phyloP scores from a whole-genome alignment of 1,140 invertebrate genomes.

The Leptinotarsa texana region DNA sequence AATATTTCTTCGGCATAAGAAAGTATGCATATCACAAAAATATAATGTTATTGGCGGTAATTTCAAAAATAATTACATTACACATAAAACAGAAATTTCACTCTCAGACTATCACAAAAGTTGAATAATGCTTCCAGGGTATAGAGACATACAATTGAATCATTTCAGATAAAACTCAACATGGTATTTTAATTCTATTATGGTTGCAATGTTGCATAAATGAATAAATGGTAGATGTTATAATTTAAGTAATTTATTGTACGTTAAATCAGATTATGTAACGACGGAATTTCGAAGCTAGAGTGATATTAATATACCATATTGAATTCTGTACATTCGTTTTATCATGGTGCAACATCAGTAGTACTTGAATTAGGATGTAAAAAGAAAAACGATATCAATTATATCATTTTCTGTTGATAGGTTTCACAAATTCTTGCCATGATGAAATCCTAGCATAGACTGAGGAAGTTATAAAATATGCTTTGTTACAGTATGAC shows the following conservation, averaged over 20 bases:
- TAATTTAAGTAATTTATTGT: constrained; percentile 26
- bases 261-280: not conserved
- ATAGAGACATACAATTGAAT: too few relatives aligned
- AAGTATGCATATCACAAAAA: too few relatives aligned
- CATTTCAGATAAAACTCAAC: not conserved
- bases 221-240: constrained; percentile 25
- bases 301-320: constrained; percentile 20
- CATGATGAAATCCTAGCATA: constrained; percentile 53
- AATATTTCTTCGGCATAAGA: too few relatives aligned
- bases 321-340: constrained; percentile 23
- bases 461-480: constrained; percentile 47
- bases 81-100: too few relatives aligned
- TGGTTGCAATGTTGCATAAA: constrained; percentile 39
- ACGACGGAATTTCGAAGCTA: constrained; percentile 20
- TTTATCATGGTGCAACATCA: constrained; percentile 36
- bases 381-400: constrained; percentile 39
- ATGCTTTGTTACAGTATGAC: constrained; percentile 47
- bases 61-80: too few relatives aligned
- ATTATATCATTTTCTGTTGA: constrained; percentile 46
- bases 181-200: constrained; percentile 18
- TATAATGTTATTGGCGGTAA: too few relatives aligned
- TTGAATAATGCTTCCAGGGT: too few relatives aligned
- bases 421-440: constrained; percentile 52
- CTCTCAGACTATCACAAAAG: too few relatives aligned
- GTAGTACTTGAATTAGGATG: constrained; percentile 42